Percentiles rank a stretch among this genome's conserved stretches.
Evolutionary conservation across 2,888 invertebrate species (phyloP).

Genomic region (Pristionchus japonicus): DNA sequence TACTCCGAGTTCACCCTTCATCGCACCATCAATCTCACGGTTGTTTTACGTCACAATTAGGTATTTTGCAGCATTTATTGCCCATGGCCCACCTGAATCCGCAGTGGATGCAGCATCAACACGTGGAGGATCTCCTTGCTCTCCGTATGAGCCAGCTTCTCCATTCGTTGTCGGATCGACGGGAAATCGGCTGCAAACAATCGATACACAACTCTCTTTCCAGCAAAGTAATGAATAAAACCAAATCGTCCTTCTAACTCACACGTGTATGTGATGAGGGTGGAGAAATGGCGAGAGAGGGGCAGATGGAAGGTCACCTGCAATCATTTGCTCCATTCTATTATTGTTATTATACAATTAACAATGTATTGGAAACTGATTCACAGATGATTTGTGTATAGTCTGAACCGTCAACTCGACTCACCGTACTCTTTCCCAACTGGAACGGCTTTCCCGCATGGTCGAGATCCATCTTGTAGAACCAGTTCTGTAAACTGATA

Average conservation of each 20-base stretch:
- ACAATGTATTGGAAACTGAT: background rate
- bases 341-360: background rate
- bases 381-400: background rate
- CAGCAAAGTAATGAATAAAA: background rate
- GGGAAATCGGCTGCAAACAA: background rate
- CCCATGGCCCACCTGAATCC: conserved; percentile 65
- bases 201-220: background rate
- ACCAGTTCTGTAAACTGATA: conserved; percentile 28
- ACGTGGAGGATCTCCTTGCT: conserved; percentile 51
- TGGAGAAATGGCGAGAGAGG: conserved; percentile 53
- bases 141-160: conserved; percentile 50
- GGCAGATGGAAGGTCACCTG: conserved; percentile 42
- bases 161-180: conserved; percentile 8
- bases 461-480: conserved; percentile 41
- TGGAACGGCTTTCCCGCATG: background rate
- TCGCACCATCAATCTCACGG: no score
- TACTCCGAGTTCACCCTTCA: no score
- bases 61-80: no score
- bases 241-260: background rate
- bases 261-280: conserved; percentile 53
- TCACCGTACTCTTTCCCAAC: conserved; percentile 9
- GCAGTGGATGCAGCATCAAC: conserved; percentile 62
- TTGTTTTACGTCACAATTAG: no score
- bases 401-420: no score
- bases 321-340: background rate